phyloP scores from a whole-genome alignment of 30 jellyfish, hydroid and myxozoan species.

The Aurelia coerulea region DNA sequence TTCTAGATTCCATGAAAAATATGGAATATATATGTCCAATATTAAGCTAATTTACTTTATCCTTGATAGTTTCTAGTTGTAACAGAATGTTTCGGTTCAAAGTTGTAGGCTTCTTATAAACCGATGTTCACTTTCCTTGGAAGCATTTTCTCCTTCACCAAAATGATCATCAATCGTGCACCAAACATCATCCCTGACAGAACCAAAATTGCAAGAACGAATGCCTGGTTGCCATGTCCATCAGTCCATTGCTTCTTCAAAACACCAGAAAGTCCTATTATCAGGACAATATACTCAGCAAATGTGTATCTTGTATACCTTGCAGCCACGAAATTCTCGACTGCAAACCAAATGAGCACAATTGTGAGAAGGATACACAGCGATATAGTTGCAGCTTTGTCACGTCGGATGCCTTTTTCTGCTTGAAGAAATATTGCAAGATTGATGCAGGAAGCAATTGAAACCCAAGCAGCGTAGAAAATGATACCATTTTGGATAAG shows the following conservation, averaged over 20 bases:
- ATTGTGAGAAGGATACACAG: slow-evolving; percentile 37
- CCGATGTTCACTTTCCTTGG: too few relatives aligned
- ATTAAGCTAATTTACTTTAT: too few relatives aligned
- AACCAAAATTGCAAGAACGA: slow-evolving; percentile 36
- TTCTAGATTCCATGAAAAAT: too few relatives aligned
- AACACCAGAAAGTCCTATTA: slow-evolving; percentile 39
- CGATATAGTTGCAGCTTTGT: slow-evolving; percentile 42
- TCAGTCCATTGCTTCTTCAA: slow-evolving; percentile 57
- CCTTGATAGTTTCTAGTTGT: too few relatives aligned
- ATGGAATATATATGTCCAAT: too few relatives aligned
- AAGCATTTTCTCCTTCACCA: neutral
- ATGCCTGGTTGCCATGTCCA: slow-evolving; percentile 59
- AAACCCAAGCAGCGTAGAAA: slow-evolving; percentile 58
- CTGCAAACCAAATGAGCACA: slow-evolving; percentile 53
- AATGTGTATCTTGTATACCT: slow-evolving; percentile 27
- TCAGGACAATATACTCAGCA: slow-evolving; percentile 34
- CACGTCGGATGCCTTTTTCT: neutral
- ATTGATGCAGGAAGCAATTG: slow-evolving; percentile 57
- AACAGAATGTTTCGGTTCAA: too few relatives aligned
- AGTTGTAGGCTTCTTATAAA: too few relatives aligned
- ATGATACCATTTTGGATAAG: slow-evolving; percentile 53
- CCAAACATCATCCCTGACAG: slow-evolving; percentile 35
- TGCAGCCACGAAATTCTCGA: slow-evolving; percentile 34
- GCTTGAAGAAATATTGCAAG: slow-evolving; percentile 44
- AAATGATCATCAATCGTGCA: slow-evolving; percentile 8